Conservation (phyloP, 2,888 invertebrate species). For the Geotrupes spiniger region DNA sequence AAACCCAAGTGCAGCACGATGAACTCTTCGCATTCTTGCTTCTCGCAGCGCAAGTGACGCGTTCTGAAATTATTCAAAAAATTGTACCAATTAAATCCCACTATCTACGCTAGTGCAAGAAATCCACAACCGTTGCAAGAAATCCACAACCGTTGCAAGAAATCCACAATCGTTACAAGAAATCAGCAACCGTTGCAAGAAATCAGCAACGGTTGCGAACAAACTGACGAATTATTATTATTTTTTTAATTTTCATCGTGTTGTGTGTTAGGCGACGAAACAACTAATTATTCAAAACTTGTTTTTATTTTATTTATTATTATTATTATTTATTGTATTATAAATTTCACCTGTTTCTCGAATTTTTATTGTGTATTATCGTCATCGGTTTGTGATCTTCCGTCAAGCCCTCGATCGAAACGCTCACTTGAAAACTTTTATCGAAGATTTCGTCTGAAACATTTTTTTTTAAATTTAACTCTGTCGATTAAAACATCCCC, state of each 20-base stretch:
- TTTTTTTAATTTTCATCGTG: neutral
- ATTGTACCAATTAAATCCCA: slow-evolving; percentile 2
- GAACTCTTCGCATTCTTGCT: slow-evolving; percentile 82
- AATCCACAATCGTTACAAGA: too few species aligned
- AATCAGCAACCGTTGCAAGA: too few species aligned
- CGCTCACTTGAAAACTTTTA: slow-evolving; percentile 83
- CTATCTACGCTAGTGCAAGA: too few species aligned
- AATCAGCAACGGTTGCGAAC: too few species aligned
- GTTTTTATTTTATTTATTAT: too few species aligned
- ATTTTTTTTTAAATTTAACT: too few species aligned
- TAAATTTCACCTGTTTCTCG: slow-evolving; percentile 65
- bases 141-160: too few species aligned
- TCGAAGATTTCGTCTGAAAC: slow-evolving; percentile 84
- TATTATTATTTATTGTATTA: too few species aligned
- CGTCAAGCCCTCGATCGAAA: slow-evolving; percentile 77
- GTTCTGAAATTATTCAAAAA: slow-evolving; percentile 62
- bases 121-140: too few species aligned
- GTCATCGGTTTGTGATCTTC: slow-evolving; percentile 70
- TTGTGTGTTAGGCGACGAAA: neutral
- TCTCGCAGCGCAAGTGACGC: slow-evolving; percentile 76
- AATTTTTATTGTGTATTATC: slow-evolving; percentile 61
- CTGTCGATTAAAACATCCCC: too few species aligned
- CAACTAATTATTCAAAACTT: too few species aligned
- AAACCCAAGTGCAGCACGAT: slow-evolving; percentile 86
- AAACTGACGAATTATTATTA: neutral